Conservation (phyloP, 1,140 invertebrate species). For the Pseudachorutes palmiensis region DNA sequence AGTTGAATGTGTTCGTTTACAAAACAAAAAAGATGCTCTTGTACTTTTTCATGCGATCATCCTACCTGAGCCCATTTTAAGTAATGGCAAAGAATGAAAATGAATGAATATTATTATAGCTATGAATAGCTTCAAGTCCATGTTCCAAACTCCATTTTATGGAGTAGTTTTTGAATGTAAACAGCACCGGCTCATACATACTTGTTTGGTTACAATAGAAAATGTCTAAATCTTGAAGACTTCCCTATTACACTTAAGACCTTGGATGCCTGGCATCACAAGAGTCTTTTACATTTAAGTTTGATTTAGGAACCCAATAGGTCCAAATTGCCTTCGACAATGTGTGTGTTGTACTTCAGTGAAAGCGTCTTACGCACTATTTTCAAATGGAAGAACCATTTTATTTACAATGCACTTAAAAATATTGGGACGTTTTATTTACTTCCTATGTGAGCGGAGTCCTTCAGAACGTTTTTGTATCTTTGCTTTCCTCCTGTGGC, state of each 20-base stretch:
- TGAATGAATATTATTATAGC: background rate
- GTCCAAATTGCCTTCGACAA: conserved; percentile 19
- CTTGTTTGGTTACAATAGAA: no score
- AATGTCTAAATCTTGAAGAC: no score
- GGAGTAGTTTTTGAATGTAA: no score
- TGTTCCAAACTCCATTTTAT: no score
- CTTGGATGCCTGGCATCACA: conserved; percentile 18
- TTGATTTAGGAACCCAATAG: conserved; percentile 16
- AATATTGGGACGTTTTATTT: conserved; percentile 21
- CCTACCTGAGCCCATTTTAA: no score
- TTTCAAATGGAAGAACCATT: conserved; percentile 22
- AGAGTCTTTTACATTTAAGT: background rate
- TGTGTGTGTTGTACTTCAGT: background rate
- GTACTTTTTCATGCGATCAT: no score
- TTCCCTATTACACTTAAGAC: background rate
- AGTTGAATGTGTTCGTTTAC: no score
- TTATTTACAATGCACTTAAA: conserved; percentile 33
- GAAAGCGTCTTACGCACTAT: conserved; percentile 16
- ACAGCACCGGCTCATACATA: no score
- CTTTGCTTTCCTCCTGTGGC: no score
- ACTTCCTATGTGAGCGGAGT: conserved; percentile 8
- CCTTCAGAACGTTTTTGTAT: no score
- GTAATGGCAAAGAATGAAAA: background rate
- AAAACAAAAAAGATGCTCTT: no score
- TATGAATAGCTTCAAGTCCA: no score